Base-by-base conservation (phyloP, 64 coral and sea anemone genomes). In the Montipora efflorescens region DNA sequence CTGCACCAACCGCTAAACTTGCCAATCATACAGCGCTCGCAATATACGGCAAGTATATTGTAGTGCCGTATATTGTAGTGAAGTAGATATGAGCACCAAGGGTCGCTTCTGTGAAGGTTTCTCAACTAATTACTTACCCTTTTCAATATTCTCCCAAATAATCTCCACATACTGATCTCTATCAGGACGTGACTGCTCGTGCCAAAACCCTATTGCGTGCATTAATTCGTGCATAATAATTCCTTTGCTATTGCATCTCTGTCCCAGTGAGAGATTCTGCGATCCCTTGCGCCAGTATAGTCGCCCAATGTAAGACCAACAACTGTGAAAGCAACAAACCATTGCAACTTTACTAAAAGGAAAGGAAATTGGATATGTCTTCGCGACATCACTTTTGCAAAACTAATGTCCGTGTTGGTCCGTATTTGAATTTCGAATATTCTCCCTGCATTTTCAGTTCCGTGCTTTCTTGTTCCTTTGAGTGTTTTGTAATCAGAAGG, bases 221-320 rank as follows among this genome's bases (percentile, higher is more conserved):
- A 96, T 96, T 82, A 96, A 81, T 14, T 96, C 95, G 13, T 96
- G 95, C 95, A 96, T 96, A 48, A 96, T 90, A 51, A 96, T 96
- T 5, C 91, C 92, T 82, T 85, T 93, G 48, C 77, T 94, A 66
- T 96, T 96, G 79, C 95, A 96, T 21, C 91, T 81, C 23, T 81
- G 74, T 13, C 95, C 95, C 25, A 96, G 23, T 4, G 95, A 96
- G 73, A 96, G 78, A 12, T 62, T 88, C 52, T 96, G 95, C 45
- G 70, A 48, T 14, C 91, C 87, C 48, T 91, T 94, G 8, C 49
- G 80, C 95, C 91, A 96, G 67, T 96, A 96, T 1, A 96, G 85
- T 11, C 95, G 77, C 13, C 95, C 95, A 81, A 96, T 96, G 66
- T 90, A 96, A 21, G 95, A 96, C 95, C 95, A 96, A 69, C 95